These are phyloP conservation scores for Campylomormyrus numenius DNA, from an alignment of 2,113 vertebrate species.

Conservation along the genomic window DNA sequence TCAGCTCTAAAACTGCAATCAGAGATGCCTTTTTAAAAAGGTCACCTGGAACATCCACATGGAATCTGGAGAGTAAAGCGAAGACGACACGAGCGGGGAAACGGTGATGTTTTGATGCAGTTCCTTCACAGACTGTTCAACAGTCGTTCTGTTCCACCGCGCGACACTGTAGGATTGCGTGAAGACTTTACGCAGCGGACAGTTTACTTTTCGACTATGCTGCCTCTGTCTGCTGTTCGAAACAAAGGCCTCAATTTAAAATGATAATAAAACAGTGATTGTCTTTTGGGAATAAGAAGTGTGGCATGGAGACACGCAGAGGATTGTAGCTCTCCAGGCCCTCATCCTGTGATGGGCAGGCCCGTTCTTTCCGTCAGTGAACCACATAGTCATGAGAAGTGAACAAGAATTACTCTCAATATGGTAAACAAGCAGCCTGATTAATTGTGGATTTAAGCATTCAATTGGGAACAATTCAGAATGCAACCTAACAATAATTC, in stretches of 20 bases:
- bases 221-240: constrained; percentile 35
- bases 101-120: neutral
- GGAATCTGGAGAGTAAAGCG: neutral
- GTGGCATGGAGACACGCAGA: constrained; percentile 36
- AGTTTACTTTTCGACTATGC: constrained; percentile 47
- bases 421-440: constrained; percentile 63
- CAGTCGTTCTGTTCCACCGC: neutral
- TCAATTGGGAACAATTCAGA: constrained; percentile 45
- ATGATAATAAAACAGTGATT: constrained; percentile 62
- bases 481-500: neutral
- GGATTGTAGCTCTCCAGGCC: constrained; percentile 56
- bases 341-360: constrained; percentile 38
- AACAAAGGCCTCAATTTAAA: constrained; percentile 60
- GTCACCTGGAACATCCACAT: neutral
- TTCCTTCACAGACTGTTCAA: constrained; percentile 6
- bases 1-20: neutral
- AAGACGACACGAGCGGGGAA: neutral
- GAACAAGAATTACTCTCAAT: constrained; percentile 47
- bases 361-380: constrained; percentile 47
- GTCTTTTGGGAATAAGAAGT: constrained; percentile 54
- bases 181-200: constrained; percentile 32
- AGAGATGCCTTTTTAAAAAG: neutral
- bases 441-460: constrained; percentile 51
- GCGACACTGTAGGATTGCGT: constrained; percentile 30
- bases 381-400: constrained; percentile 42